A percentile compares a stretch with the other conserved stretches of the same genome.
These are phyloP conservation scores for Poeciliopsis retropinna DNA, from an alignment of 2,113 vertebrate genomes.

Conservation along the genomic window DNA sequence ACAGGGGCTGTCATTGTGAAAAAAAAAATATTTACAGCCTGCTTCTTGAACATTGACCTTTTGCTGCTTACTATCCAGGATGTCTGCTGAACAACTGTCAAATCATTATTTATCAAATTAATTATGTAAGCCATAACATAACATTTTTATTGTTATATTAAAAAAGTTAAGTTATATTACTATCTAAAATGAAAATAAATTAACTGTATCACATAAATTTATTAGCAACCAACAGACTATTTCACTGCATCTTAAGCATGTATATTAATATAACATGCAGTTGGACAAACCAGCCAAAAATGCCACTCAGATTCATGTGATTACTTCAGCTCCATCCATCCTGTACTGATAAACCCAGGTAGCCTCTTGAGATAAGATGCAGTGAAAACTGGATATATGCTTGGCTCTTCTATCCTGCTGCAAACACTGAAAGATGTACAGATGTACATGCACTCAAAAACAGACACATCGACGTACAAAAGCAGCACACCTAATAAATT, in stretches of 20 bases:
- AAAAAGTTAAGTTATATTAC: no score
- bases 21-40: background rate
- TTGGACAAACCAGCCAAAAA: slow-evolving; percentile 58
- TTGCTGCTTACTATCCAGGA: background rate
- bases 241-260: no score
- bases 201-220: no score
- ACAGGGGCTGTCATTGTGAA: no score
- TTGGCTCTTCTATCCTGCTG: slow-evolving; percentile 1
- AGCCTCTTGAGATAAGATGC: slow-evolving; percentile 32
- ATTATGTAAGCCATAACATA: no score
- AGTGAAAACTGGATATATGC: no score
- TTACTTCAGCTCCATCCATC: slow-evolving; percentile 63
- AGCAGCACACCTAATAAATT: background rate
- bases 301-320: slow-evolving; percentile 67
- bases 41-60: background rate
- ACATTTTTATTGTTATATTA: no score
- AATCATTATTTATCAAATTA: no score
- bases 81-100: no score
- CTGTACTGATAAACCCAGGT: slow-evolving; percentile 57
- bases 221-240: no score
- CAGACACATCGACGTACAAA: slow-evolving; percentile 1
- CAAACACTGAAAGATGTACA: background rate
- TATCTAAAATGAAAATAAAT: no score
- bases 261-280: background rate
- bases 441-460: background rate